Evolutionary conservation across 2,888 invertebrate species (phyloP), one percentile per base, ranked within the genome.

Genomic region (Zonitis immaculata): DNA sequence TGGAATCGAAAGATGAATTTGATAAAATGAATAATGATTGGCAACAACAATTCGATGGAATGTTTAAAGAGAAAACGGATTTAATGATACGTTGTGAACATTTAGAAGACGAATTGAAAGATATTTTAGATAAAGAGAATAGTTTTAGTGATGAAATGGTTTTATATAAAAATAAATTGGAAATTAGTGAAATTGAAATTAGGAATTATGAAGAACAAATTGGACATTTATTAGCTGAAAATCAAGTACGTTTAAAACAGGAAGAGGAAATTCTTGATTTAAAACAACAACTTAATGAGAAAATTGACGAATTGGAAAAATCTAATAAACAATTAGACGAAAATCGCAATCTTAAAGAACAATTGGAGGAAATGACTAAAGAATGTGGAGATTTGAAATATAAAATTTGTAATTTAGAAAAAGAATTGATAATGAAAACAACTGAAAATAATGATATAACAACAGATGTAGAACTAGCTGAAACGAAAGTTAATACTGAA

Each of bases 1-100:
- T 72, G 1, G 70, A 72, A 18, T 77, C 76, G 56, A 69, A 72
- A 39, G 71, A 70, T 2, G 79, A 79, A 55, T 70, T 79, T 18
- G 80, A 81, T 56, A 78, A 77, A 49, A 67, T 78, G 28, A 80
- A 82, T 61, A 70, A 69, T n/a, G 79, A 80, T 48, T 70, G 81
- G 28, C 79, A 77, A 47, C 68, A 72, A 5, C 80, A 76, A 57
- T 58, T 76, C 42, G 69, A 73, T 51, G 60, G 68, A 25, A 60
- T 77, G 27, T 65, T 73, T 47, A 63, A 61, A 1, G 73, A 72
- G 44, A 74, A 73, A 43, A 72, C 71, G 53, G 66, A 67, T 16
- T 57, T 77, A 35, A 58, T 66, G 6, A 64, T 71, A 35, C 67
- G 74, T 49, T 71, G 70, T 54, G 76, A 77, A 61, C 71, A 71